phyloP scores from a whole-genome alignment of 2,888 invertebrate genomes.

The Ditula angustiorana region DNA sequence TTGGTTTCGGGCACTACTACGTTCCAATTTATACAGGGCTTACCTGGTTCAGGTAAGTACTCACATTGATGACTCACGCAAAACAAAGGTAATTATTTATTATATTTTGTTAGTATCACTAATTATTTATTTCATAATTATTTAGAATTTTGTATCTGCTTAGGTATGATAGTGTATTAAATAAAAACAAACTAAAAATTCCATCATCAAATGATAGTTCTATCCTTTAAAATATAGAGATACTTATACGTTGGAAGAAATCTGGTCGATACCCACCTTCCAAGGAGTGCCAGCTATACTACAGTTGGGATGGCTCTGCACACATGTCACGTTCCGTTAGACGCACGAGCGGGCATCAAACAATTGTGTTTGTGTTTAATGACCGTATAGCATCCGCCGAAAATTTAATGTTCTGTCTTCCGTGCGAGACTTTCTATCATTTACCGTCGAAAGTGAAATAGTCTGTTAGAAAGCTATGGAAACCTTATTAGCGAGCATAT shows the following conservation, averaged over 20 bases:
- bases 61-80: neutral
- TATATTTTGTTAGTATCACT: neutral
- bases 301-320: conserved; percentile 7
- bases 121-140: too few species aligned
- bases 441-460: conserved; percentile 49
- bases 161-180: too few species aligned
- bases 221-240: too few species aligned
- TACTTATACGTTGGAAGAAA: too few species aligned
- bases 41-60: too few species aligned
- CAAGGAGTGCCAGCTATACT: conserved; percentile 1
- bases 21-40: conserved; percentile 3
- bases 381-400: conserved; percentile 36
- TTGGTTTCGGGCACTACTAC: conserved; percentile 4
- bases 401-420: conserved; percentile 37
- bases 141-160: too few species aligned
- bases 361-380: conserved; percentile 38
- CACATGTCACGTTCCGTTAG: conserved; percentile 8
- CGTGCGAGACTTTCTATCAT: conserved; percentile 31
- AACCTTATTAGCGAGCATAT: conserved; percentile 63
- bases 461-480: conserved; percentile 63
- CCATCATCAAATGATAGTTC: too few species aligned
- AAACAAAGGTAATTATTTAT: neutral
- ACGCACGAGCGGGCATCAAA: conserved; percentile 24
- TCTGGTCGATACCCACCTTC: neutral
- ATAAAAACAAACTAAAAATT: too few species aligned